Base-by-base conservation (phyloP, 2,797 vertebrate genomes). In the Cyclopterus lumpus region DNA sequence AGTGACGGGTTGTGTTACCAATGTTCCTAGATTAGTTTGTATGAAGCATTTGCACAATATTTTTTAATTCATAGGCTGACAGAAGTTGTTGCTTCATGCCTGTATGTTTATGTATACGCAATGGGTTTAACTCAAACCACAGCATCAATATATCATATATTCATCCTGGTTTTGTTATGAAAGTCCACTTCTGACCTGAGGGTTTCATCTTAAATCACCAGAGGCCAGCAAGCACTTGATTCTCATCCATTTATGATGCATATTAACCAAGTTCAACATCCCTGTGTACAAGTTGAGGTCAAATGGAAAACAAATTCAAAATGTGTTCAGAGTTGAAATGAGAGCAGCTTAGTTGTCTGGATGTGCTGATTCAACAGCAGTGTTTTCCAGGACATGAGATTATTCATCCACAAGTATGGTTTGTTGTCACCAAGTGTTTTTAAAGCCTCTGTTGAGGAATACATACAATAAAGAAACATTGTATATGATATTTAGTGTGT, bases 401-500 rank as follows among this genome's bases (percentile, higher is more conserved):
- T 73, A 64, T 87, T 87, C 65, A 84, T 74, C 82, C 64, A 86
- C 70, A 24, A 68, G 60, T 81, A 79, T 66, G 68, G 66, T 85
- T 87, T 79, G 73, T 83, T 73, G 65, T 88, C 84, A 86, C 71
- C 68, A 84, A 82, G 79, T 82, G 71, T 85, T 90, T 93, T 89
- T 81, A 87, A 86, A 73, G 67, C 87, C 79, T 85, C 84, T 72
- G 64, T 72, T 80, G 71, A 90, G 81, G 83, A 88, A 59, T 73
- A 61, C 71, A 66, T 82, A 81, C 80, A 90, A 88, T 93, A 92
- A 93, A 93, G 60, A 72, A 86, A 85, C 68, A 83, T 81, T 88
- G 85, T 86, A 88, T 90, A 89, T 79, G 62, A 87, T 38, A 24
- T 74, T 68, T 62, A 20, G 1, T 5, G n/a, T 70, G 38, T 73